Base-by-base conservation (phyloP, 2,888 invertebrate species). In the Microctonus hyperodae region DNA sequence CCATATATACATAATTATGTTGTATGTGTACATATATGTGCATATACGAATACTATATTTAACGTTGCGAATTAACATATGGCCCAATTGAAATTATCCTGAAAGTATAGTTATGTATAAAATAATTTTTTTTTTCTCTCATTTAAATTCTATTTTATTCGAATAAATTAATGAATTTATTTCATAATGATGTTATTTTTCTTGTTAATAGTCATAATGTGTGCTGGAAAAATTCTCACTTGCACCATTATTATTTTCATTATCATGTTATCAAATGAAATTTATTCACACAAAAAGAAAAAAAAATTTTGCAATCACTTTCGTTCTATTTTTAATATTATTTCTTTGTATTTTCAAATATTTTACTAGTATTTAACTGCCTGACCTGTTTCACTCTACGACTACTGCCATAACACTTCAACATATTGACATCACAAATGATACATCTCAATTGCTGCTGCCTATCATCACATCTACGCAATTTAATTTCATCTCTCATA, bases 371-470 rank as follows among this genome's bases (percentile, higher is more conserved):
- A 5, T 9, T 22, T 2, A 10, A 44, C 44, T 1, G 60, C 50
- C 60, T 60, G 60, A 60, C 60, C 9, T 50, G 33, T 11, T 60
- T 50, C 13, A 33, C 22, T 60, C 33, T 60, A 60, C 22, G 20
- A 60, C 60, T 60, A 60, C 60, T 60, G 48, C 9, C 25, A 5
- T 31, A 11, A 13, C 20, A 28, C 28, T 48, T 16, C 20, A 33
- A 23, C 11, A 28, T 22, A 23, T 48, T 44, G 16, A 25, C 20
- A 40, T 33, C 9, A 33, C 20, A 16, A 16, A 16, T 20, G 44
- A 44, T 44, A 44, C 16, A 44, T 44, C 44, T 44, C 44, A 53
- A 53, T 35, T 31, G 10, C 11, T 33, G 10, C 35, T 28, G 25
- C 7, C 13, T 16, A 55, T 55, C 55, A 55, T 55, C 31, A 28